Percentiles rank a stretch among this genome's conserved stretches.
Evolutionary conservation across 92 coral and sea anemone genomes (phyloP).

Genomic region (Diadumene lineata): DNA sequence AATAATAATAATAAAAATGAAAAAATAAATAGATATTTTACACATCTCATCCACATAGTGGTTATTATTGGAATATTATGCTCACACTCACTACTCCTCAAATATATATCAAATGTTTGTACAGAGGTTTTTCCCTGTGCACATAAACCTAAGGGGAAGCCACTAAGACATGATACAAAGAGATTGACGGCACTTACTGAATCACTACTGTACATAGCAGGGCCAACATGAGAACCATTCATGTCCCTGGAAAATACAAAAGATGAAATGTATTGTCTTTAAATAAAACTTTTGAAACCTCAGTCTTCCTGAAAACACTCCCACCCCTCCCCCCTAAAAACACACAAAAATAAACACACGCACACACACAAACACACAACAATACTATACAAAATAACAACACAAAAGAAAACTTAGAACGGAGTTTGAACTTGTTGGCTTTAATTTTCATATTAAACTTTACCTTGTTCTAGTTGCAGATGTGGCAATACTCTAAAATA

Average conservation of each 20-base stretch:
- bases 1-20: too few relatives aligned
- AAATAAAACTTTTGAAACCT: neutral
- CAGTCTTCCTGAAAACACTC: too few relatives aligned
- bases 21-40: too few relatives aligned
- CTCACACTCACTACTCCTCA: neutral
- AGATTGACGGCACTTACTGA: constrained; percentile 1
- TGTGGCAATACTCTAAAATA: neutral
- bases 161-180: neutral
- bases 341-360: neutral
- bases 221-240: constrained; percentile 21
- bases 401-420: neutral
- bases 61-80: neutral
- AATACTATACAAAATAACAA: too few relatives aligned
- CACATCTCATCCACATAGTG: too few relatives aligned
- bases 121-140: neutral
- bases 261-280: neutral
- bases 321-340: too few relatives aligned
- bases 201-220: constrained; percentile 35
- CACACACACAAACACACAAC: neutral
- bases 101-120: neutral
- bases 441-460: neutral
- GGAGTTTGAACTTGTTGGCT: neutral
- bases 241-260: neutral
- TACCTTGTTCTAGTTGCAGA: constrained; percentile 2
- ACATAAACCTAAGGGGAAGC: neutral